Percentiles rank a stretch among this genome's conserved stretches.
Conservation (phyloP, 1,140 invertebrate species). For the Geopemphigus sp. region DNA sequence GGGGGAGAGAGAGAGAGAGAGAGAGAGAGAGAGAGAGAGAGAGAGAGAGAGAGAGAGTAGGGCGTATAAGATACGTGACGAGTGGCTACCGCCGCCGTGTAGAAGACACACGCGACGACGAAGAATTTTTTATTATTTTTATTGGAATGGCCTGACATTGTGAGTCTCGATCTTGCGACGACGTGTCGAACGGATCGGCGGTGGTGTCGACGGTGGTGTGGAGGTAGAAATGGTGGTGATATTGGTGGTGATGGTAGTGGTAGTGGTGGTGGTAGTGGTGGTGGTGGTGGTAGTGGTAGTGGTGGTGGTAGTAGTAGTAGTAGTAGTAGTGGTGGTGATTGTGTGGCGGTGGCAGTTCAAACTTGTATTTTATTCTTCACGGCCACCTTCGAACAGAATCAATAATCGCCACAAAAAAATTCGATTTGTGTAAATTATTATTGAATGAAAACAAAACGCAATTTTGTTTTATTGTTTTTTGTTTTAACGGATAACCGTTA, state of each 20-base stretch:
- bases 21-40: no score
- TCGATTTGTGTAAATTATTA: constrained; percentile 35
- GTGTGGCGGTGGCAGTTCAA: constrained; percentile 9
- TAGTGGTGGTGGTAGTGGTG: not conserved
- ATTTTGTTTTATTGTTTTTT: no score
- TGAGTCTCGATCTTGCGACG: not conserved
- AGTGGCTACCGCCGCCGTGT: no score
- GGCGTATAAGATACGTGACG: no score
- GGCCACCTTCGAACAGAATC: constrained; percentile 49
- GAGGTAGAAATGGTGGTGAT: not conserved
- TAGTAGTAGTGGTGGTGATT: not conserved
- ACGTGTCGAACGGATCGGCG: no score
- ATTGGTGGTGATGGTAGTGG: not conserved
- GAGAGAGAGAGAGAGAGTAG: no score
- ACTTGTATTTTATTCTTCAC: constrained; percentile 42
- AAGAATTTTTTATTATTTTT: no score
- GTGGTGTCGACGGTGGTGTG: not conserved
- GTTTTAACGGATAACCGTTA: no score
- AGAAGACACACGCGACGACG: no score
- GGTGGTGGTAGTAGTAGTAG: not conserved
- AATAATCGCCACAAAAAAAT: constrained; percentile 44
- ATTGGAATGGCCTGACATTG: not conserved
- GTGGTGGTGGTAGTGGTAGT: not conserved
- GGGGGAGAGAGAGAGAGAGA: no score
- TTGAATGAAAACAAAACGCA: not conserved